These are phyloP conservation scores for Passer montanus DNA, from an alignment of 2,113 vertebrate genomes.

Conservation along the genomic window DNA sequence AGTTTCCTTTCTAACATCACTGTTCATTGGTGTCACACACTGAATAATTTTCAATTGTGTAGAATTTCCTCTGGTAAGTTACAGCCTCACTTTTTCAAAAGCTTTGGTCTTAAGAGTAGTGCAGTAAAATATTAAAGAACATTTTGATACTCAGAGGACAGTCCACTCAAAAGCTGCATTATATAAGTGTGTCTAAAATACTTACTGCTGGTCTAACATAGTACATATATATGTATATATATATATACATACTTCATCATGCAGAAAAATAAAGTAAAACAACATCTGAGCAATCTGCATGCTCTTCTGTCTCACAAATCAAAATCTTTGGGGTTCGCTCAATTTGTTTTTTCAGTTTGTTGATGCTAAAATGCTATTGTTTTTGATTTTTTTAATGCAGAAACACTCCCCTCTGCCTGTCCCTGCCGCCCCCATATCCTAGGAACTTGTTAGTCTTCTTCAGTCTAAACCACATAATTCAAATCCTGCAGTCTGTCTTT, in stretches of 20 bases:
- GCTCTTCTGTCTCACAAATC: not conserved
- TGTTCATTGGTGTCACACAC: not conserved
- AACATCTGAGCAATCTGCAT: not conserved
- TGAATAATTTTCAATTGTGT: not conserved
- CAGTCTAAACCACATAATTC: not conserved
- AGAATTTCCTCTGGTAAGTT: not conserved
- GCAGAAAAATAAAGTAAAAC: not conserved
- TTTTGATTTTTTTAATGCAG: not conserved
- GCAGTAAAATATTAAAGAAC: not conserved
- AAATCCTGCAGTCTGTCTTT: not conserved
- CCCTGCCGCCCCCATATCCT: fast-evolving
- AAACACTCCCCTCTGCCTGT: not conserved
- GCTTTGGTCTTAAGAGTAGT: not conserved
- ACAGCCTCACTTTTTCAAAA: not conserved
- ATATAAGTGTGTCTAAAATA: not conserved
- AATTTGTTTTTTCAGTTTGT: not conserved
- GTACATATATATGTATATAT: not conserved
- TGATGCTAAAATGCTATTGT: not conserved
- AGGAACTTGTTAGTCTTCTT: not conserved
- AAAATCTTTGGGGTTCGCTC: not conserved
- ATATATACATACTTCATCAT: not conserved
- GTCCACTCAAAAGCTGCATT: not conserved
- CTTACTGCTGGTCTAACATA: not conserved
- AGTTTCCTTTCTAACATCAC: not conserved
- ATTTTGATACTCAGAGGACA: not conserved